Percentiles rank a stretch among this genome's conserved stretches.
Evolutionary conservation across 2,888 invertebrate species (phyloP).

Genomic region (Cataglyphis altisquamis): DNA sequence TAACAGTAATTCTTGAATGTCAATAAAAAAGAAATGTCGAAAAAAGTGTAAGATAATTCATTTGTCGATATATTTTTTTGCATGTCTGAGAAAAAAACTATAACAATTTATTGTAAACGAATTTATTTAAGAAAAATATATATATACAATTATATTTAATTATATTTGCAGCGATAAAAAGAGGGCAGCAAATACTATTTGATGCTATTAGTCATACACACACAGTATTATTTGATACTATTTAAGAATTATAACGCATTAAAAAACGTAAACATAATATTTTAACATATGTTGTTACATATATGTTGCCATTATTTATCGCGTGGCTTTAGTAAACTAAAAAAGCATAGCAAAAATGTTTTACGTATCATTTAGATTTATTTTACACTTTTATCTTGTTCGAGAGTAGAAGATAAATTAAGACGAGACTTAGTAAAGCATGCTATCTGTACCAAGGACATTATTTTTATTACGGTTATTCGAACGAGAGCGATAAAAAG

Average conservation of each 20-base stretch:
- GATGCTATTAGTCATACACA: no score
- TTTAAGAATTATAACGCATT: neutral
- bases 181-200: no score
- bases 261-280: neutral
- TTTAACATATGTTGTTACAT: neutral
- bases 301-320: neutral
- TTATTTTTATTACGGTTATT: conserved; percentile 26
- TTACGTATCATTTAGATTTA: neutral
- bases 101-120: no score
- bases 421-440: neutral
- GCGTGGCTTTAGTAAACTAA: neutral
- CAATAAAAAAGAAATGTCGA: neutral
- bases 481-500: conserved; percentile 53
- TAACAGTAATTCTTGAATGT: no score
- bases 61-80: no score
- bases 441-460: conserved; percentile 36
- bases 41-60: neutral
- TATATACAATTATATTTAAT: neutral
- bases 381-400: neutral
- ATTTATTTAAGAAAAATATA: neutral
- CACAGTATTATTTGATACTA: neutral
- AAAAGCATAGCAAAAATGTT: neutral
- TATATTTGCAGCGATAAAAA: no score
- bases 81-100: no score
- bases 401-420: conserved; percentile 4